phyloP scores from a whole-genome alignment of 1,140 invertebrate species.

The Neelides sp. region DNA sequence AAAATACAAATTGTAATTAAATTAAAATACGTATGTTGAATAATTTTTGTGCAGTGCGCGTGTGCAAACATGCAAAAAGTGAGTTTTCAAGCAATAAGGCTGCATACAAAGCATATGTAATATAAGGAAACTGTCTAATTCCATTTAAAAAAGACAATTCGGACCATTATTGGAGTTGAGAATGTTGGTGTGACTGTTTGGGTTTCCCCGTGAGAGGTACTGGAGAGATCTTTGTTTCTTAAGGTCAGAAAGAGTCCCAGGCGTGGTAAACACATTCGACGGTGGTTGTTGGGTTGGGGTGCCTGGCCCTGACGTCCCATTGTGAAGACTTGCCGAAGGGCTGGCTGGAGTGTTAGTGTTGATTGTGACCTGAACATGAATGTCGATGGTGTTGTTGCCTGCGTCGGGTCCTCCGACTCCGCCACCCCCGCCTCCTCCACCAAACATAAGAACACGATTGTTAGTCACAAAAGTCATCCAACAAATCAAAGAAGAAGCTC shows the following conservation, averaged over 20 bases:
- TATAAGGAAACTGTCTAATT: no score
- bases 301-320: not conserved
- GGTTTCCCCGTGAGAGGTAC: no score
- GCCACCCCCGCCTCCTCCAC: slow-evolving; percentile 10
- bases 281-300: not conserved
- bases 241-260: slow-evolving; percentile 38
- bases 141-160: no score
- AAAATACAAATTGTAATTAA: no score
- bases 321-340: not conserved
- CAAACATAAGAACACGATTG: not conserved
- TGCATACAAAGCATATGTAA: no score
- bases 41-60: no score
- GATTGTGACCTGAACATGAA: slow-evolving; percentile 34
- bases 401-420: slow-evolving; percentile 22
- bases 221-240: slow-evolving; percentile 37
- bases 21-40: no score
- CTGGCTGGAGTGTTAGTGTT: slow-evolving; percentile 28
- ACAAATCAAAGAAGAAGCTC: no score
- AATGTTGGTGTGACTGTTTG: no score
- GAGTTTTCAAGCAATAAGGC: no score
- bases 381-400: slow-evolving; percentile 33
- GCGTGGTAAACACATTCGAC: slow-evolving; percentile 19
- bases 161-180: no score
- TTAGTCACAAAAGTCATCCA: not conserved
- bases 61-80: no score